Base-by-base conservation (phyloP, 2,797 vertebrate genomes). In the Fistularia tabacaria region DNA sequence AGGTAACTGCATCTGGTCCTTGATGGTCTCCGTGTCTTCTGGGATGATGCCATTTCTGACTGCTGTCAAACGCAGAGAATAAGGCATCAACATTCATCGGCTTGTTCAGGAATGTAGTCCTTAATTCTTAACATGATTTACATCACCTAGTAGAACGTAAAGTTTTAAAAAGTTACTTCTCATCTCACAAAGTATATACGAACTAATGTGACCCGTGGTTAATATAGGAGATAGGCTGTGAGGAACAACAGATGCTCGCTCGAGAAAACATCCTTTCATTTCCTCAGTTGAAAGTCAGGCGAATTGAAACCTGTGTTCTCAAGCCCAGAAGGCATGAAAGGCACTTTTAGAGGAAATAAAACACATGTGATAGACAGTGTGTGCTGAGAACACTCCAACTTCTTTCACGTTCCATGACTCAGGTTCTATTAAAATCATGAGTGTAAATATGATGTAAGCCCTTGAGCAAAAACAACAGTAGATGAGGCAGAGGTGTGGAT, bases 1-100 rank as follows among this genome's bases (percentile, higher is more conserved):
- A 7, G 87, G 85, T 58, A 92, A 73, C 82, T 87, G 87, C 81
- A 86, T 80, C 77, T 91, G 89, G 73, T 88, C 87, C 51, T 87
- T 71, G 1, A 90, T 84, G 65, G 86, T 87, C 59, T 83, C 72
- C 12, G 75, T 73, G 65, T 89, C 87, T 46, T 89, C 87, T 37
- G 79, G 43, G 7, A 87, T 74, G 70, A 70, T 14, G 12, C 84
- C 84, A 5, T 90, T 89, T 64, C 46, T 65, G 46, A 79, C 53
- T 11, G 65, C 86, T 88, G 72, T 54, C 9, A 70, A 64, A 0
- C 68, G 1, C 25, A 25, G 25, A 25, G 25, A n/a, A 50, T 7
- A 54, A 43, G 11, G 2, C 0, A 40, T 37, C 40, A 7, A 9
- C 15, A 59, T 14, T 7, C 36, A 50, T 47, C 8, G 14, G 7